Conservation (phyloP, 2,888 invertebrate genomes). For the Clanis bilineata region DNA sequence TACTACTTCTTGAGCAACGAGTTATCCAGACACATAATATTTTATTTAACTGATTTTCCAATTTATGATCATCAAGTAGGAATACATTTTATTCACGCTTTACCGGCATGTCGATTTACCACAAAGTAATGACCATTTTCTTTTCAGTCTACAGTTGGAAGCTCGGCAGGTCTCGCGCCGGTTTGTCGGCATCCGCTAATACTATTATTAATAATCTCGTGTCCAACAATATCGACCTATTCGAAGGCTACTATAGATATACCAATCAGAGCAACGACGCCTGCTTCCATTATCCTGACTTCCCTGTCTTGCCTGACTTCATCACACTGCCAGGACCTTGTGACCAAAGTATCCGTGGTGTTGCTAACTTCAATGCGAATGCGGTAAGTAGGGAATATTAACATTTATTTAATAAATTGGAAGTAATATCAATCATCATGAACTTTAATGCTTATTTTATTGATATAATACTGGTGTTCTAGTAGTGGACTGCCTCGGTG, state of each 20-base stretch:
- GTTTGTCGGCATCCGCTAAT: constrained; percentile 44
- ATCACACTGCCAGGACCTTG: constrained; percentile 59
- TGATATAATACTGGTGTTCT: too few species aligned
- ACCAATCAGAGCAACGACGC: constrained; percentile 51
- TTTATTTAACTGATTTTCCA: too few species aligned
- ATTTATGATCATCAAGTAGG: too few species aligned
- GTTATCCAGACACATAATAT: too few species aligned
- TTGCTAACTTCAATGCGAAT: constrained; percentile 47
- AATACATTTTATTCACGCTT: too few species aligned
- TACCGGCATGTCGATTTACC: too few species aligned
- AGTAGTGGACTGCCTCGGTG: too few species aligned
- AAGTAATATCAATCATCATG: too few species aligned
- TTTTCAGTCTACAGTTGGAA: constrained; percentile 70
- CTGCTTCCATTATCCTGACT: constrained; percentile 67
- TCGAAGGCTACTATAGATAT: constrained; percentile 50
- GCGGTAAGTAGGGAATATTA: constrained; percentile 42
- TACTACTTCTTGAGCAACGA: too few species aligned
- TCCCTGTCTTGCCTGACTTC: constrained; percentile 37
- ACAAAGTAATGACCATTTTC: constrained; percentile 1
- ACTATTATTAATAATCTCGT: constrained; percentile 43
- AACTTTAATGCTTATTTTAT: too few species aligned
- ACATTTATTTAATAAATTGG: neutral
- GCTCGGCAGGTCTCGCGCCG: constrained; percentile 47
- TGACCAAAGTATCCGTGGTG: constrained; percentile 45
- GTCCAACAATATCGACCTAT: constrained; percentile 46